A percentile compares a stretch with the other conserved stretches of the same genome.
Conservation (phyloP, 2,888 invertebrate species). For the Eupeodes latifasciatus region DNA sequence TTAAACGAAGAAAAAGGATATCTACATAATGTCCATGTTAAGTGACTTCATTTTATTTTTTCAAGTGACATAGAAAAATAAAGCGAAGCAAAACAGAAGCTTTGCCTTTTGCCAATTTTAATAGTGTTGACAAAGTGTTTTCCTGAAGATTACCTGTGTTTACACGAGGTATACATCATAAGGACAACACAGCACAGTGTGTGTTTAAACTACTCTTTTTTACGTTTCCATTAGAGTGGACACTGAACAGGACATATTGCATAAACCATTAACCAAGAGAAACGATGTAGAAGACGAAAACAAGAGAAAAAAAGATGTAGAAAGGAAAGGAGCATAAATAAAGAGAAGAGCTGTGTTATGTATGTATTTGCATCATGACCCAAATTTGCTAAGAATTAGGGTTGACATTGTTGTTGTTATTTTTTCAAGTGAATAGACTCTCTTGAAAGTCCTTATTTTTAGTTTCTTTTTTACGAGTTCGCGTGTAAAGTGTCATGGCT, state of each 20-base stretch:
- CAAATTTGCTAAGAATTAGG: conserved; percentile 10
- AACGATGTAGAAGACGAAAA: background rate
- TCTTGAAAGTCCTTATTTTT: background rate
- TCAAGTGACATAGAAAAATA: background rate
- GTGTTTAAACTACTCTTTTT: conserved; percentile 24
- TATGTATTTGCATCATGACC: conserved; percentile 26
- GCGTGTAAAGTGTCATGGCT: no score
- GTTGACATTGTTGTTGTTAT: conserved; percentile 1
- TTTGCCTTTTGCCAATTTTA: conserved; percentile 30
- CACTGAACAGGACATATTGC: conserved; percentile 18
- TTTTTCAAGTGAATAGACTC: background rate
- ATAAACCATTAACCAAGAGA: conserved; percentile 17
- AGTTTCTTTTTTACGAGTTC: background rate
- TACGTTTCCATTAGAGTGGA: conserved; percentile 26
- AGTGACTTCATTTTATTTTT: background rate
- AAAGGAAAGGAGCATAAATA: conserved; percentile 7
- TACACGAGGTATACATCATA: conserved; percentile 28
- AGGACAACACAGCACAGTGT: background rate
- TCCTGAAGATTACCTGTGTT: conserved; percentile 61
- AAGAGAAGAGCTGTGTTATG: background rate
- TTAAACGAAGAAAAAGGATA: background rate
- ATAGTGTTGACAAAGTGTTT: conserved; percentile 66
- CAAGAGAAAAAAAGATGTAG: background rate
- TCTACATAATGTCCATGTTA: background rate
- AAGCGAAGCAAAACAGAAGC: background rate